Base-by-base conservation (phyloP, 2,797 vertebrate species). In the Eptatretus atami region DNA sequence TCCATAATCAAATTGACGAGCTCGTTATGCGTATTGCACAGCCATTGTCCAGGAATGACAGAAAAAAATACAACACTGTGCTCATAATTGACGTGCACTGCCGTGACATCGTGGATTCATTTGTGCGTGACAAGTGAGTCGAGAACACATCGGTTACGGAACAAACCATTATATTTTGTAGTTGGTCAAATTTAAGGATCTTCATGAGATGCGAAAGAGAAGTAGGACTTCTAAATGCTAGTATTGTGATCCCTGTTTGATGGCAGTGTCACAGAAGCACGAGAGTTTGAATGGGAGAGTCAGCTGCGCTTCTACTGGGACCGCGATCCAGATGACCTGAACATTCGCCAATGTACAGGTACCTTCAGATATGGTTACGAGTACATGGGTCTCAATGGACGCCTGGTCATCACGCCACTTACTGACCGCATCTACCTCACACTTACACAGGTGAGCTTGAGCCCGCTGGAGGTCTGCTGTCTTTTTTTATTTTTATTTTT, bases 341-440 rank as follows among this genome's bases (percentile, higher is more conserved):
- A 70, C 15, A 82, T 95, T 69, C 79, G 72, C 2, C 92, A 98
- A 70, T 98, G 92, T 75, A 93, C 82, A 0, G 87, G 88, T 11
- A 69, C 77, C 1, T 95, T 98, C 67, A 70, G 76, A 14, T 96
- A 96, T 0, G 92, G 92, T 13, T 93, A 98, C 1, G 92, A 98
- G 73, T 98, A 96, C 72, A 95, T 98, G 92, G 92, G 92, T 4
- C 71, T 98, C 67, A 96, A 96, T 0, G 92, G 92, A 25, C 78
- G 90, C 1, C 73, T 98, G 66, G 92, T 96, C 64, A 95, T 98
- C 72, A 98, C 92, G 1, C 90, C 92, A 0, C 78, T 96, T 65
- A 98, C 92, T 0, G 87, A 96, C 67, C 77, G 87, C 9, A 96
- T 98, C 69, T 98, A 96, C 73, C 79, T 98, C 67, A 98, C 92